These are phyloP conservation scores for Sprattus sprattus DNA, from an alignment of 2,113 vertebrate species.

Conservation along the genomic window DNA sequence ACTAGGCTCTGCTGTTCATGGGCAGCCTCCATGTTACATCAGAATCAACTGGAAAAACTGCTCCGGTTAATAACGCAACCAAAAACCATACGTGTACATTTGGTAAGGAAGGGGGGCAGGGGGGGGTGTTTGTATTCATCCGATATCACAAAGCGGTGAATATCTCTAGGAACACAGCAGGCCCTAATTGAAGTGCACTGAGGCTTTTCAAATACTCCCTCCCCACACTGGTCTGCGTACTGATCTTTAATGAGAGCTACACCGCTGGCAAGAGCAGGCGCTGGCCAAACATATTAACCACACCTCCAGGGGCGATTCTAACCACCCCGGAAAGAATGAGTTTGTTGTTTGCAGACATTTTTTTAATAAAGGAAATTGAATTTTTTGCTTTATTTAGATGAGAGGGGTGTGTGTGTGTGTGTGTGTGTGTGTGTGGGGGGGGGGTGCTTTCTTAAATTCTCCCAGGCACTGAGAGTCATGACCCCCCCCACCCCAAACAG, in stretches of 20 bases:
- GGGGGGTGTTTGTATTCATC: neutral
- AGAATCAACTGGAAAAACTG: neutral
- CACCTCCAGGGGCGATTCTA: neutral
- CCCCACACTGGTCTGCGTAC: conserved; percentile 2
- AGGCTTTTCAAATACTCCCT: neutral
- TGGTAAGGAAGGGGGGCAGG: conserved; percentile 1
- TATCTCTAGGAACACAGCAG: neutral
- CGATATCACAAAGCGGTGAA: neutral
- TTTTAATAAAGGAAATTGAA: neutral
- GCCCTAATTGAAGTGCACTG: neutral
- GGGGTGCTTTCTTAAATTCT: neutral
- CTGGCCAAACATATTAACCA: neutral
- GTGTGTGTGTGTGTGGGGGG: neutral
- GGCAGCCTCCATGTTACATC: neutral
- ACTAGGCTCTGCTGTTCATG: neutral
- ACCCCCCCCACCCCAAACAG: neutral
- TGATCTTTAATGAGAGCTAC: neutral
- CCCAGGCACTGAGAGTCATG: neutral
- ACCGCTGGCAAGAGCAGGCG: neutral
- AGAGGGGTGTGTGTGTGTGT: neutral
- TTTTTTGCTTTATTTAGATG: neutral
- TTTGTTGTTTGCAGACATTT: neutral
- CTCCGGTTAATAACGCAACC: neutral
- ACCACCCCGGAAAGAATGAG: neutral
- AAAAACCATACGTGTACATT: neutral